Conservation (phyloP, 2,888 invertebrate species). For the Lordiphosa andalusiaca region DNA sequence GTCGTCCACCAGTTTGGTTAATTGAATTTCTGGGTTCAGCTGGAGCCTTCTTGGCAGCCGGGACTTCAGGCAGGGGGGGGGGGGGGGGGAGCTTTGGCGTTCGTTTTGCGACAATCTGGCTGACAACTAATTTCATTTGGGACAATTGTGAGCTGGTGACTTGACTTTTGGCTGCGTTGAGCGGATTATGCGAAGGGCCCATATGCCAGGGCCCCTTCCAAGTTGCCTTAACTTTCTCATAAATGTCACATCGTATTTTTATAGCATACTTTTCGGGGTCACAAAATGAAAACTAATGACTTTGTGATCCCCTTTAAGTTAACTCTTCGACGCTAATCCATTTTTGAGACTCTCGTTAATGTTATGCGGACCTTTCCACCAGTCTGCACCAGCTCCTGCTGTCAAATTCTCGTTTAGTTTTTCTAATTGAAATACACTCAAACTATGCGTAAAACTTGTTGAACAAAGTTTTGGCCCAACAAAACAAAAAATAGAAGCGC, state of each 20-base stretch:
- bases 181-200: constrained; percentile 19
- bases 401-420: constrained; percentile 11
- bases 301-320: too few relatives aligned
- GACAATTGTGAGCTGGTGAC: constrained; percentile 24
- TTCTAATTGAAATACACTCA: constrained; percentile 58
- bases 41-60: constrained; percentile 4
- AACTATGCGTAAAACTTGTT: constrained; percentile 58
- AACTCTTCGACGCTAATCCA: too few relatives aligned
- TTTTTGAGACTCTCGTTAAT: too few relatives aligned
- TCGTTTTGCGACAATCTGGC: constrained; percentile 37
- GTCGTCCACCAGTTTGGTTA: constrained; percentile 59
- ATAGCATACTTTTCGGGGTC: too few relatives aligned
- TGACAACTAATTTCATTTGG: constrained; percentile 66
- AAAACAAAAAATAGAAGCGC: constrained; percentile 7
- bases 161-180: constrained; percentile 16
- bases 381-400: constrained; percentile 2
- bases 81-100: constrained; percentile 1
- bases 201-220: too few relatives aligned
- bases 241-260: constrained; percentile 6
- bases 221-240: not conserved
- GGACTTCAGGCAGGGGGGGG: not conserved
- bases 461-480: constrained; percentile 22
- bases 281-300: constrained; percentile 5
- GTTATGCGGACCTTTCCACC: not conserved
- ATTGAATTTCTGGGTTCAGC: constrained; percentile 65